Conservation (phyloP, 2,888 invertebrate species). For the Urechis unicinctus region DNA sequence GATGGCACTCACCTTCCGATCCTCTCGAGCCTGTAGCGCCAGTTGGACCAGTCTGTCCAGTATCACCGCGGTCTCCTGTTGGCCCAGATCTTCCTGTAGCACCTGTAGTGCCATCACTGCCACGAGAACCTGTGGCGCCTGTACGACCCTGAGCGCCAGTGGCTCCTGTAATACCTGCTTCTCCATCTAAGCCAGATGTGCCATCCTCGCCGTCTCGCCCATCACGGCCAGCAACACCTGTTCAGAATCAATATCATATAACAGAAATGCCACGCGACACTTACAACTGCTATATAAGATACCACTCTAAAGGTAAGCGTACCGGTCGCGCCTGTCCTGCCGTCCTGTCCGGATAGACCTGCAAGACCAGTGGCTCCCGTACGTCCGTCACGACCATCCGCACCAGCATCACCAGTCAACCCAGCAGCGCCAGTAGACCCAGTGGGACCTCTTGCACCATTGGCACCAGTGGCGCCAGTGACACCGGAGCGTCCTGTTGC, state of each 20-base stretch:
- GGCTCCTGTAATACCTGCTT: background rate
- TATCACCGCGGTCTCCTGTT: too few species aligned
- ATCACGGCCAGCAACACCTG: background rate
- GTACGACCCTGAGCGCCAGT: background rate
- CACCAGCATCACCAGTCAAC: background rate
- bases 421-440: slow-evolving; percentile 10
- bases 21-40: background rate
- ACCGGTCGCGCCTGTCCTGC: slow-evolving; percentile 6
- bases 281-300: too few species aligned
- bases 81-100: slow-evolving; percentile 1
- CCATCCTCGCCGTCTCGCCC: background rate
- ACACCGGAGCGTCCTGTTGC: background rate
- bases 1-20: too few species aligned
- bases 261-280: too few species aligned
- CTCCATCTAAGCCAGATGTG: too few species aligned
- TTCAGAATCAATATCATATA: too few species aligned
- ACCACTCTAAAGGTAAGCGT: too few species aligned
- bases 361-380: slow-evolving; percentile 7
- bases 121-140: background rate
- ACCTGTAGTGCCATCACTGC: background rate
- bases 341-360: slow-evolving; percentile 15
- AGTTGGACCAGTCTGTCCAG: too few species aligned
- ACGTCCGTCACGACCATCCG: slow-evolving; percentile 7
- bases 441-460: background rate
- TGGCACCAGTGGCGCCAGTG: background rate